Evolutionary conservation across 2,888 invertebrate genomes (phyloP).

Genomic region (Bellardia bayeri): DNA sequence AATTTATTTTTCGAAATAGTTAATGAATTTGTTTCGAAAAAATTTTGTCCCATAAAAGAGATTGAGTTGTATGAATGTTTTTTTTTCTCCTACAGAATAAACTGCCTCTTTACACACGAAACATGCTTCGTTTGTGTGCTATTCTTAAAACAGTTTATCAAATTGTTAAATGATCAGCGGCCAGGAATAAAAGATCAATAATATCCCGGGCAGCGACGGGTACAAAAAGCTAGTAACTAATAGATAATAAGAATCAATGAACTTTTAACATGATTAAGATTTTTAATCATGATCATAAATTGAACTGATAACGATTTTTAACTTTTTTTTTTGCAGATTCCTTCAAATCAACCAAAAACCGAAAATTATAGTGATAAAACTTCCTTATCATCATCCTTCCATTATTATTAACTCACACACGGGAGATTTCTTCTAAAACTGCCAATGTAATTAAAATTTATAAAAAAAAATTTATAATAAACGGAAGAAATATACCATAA

Average conservation of each 20-base stretch:
- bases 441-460: slow-evolving; percentile 38
- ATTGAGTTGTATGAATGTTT: too few relatives aligned
- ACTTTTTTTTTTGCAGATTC: slow-evolving; percentile 40
- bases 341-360: neutral
- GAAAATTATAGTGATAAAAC: neutral
- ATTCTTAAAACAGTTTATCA: too few relatives aligned
- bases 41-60: too few relatives aligned
- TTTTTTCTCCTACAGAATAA: too few relatives aligned
- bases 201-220: neutral
- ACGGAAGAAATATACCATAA: neutral
- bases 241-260: slow-evolving; percentile 17
- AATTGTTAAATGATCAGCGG: too few relatives aligned
- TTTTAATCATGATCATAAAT: neutral
- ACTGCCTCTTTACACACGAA: too few relatives aligned
- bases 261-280: slow-evolving; percentile 8
- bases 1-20: too few relatives aligned
- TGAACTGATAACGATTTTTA: neutral
- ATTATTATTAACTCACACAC: neutral
- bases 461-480: neutral
- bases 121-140: too few relatives aligned
- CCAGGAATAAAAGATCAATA: neutral
- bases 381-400: slow-evolving; percentile 3
- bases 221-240: neutral
- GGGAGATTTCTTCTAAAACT: slow-evolving; percentile 22
- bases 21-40: too few relatives aligned